A percentile compares a stretch with the other conserved stretches of the same genome.
Evolutionary conservation across 2,113 vertebrate genomes (phyloP).

Genomic region (Tupaia chinensis): DNA sequence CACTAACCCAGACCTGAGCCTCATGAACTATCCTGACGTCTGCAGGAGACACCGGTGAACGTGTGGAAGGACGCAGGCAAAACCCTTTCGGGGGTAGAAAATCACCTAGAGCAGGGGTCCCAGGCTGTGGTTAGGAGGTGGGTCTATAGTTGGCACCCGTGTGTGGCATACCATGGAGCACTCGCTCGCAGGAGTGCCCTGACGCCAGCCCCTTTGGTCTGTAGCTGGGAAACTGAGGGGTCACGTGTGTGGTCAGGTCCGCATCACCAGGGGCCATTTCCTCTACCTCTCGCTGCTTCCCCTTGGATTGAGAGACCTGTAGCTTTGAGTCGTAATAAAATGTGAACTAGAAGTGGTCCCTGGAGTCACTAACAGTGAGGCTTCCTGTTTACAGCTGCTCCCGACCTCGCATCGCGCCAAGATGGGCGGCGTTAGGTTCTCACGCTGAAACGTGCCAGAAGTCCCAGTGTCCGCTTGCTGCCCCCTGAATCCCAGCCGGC

Average conservation of each 20-base stretch:
- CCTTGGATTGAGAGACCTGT: neutral
- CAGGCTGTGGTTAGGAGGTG: too few species aligned
- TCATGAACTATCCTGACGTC: neutral
- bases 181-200: too few species aligned
- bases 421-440: too few species aligned
- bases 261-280: neutral
- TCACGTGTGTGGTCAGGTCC: neutral
- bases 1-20: neutral
- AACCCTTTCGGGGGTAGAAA: neutral
- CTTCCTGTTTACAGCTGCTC: too few species aligned
- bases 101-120: neutral
- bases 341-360: neutral
- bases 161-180: too few species aligned
- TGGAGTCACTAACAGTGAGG: neutral
- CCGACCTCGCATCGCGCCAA: too few species aligned
- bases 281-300: neutral
- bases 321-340: constrained; percentile 13
- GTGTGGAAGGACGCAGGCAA: neutral
- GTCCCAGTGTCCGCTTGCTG: too few species aligned
- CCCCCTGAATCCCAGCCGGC: too few species aligned
- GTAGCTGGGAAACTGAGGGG: neutral
- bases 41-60: neutral
- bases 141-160: too few species aligned
- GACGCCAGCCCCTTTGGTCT: neutral
- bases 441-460: too few species aligned